Percentiles rank a stretch among this genome's conserved stretches.
These are phyloP conservation scores for Lysandra bellargus DNA, from an alignment of 2,888 invertebrate genomes.

Conservation along the genomic window DNA sequence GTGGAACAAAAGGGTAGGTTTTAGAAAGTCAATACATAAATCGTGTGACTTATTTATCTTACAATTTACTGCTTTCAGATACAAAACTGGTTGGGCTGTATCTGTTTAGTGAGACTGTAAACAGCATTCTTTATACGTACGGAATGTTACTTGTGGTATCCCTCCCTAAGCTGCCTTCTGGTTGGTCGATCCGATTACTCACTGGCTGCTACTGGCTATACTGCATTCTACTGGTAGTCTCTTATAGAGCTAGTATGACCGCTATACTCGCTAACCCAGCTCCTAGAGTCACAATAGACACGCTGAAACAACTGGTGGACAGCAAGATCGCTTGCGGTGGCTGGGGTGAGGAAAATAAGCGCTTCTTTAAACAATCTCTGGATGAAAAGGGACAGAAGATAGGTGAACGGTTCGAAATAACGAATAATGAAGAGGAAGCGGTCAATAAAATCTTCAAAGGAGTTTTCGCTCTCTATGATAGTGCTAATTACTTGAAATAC, in stretches of 20 bases:
- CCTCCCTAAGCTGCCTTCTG: slow-evolving; percentile 86
- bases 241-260: slow-evolving; percentile 91
- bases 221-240: slow-evolving; percentile 88
- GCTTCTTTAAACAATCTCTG: slow-evolving; percentile 85
- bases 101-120: slow-evolving; percentile 85
- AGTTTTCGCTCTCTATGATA: slow-evolving; percentile 89
- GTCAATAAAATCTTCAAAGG: slow-evolving; percentile 85
- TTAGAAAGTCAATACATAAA: not conserved
- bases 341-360: slow-evolving; percentile 85
- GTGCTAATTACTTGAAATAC: slow-evolving; percentile 84
- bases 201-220: slow-evolving; percentile 95
- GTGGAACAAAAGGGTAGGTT: slow-evolving; percentile 8
- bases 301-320: slow-evolving; percentile 83
- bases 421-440: slow-evolving; percentile 82
- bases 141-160: slow-evolving; percentile 91
- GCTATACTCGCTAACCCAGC: slow-evolving; percentile 90
- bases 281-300: slow-evolving; percentile 89
- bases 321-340: slow-evolving; percentile 85
- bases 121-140: slow-evolving; percentile 89
- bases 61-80: slow-evolving; percentile 50
- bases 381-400: slow-evolving; percentile 85
- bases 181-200: slow-evolving; percentile 89
- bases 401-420: slow-evolving; percentile 83
- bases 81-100: slow-evolving; percentile 79
- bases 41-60: too few species aligned